Percentiles rank a stretch among this genome's conserved stretches.
phyloP scores from a whole-genome alignment of 2,113 vertebrate species.

The Rousettus leschenaultii region DNA sequence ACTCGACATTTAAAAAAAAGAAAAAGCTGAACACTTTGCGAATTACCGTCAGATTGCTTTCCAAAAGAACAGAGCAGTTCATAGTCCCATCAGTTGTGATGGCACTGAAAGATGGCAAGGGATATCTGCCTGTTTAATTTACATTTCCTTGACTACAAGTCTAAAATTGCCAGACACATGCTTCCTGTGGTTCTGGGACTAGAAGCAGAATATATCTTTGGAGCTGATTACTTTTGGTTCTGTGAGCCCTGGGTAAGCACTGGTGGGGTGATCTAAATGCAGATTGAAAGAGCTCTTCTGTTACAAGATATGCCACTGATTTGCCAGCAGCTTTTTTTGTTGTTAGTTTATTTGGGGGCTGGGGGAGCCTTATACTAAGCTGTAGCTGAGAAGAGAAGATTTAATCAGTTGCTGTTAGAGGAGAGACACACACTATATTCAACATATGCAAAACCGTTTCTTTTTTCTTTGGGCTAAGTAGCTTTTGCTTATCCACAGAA shows the following conservation, averaged over 20 bases:
- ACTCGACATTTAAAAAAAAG: not conserved
- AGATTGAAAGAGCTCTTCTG: not conserved
- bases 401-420: not conserved
- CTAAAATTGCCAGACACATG: not conserved
- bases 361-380: not conserved
- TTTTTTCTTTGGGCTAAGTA: not conserved
- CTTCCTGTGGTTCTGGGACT: not conserved
- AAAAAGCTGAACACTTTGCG: not conserved
- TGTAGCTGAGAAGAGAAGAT: not conserved
- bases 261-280: not conserved
- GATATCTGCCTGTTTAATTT: not conserved
- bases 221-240: not conserved
- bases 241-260: not conserved
- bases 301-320: not conserved
- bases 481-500: not conserved
- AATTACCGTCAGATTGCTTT: not conserved
- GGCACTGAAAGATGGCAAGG: not conserved
- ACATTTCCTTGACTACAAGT: not conserved
- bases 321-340: not conserved
- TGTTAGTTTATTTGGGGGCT: not conserved
- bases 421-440: not conserved
- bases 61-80: not conserved
- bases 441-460: not conserved
- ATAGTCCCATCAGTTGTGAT: not conserved
- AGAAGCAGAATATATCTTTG: not conserved